Evolutionary conservation across 35 echinoderm and acorn worm species (phyloP), one percentile per base, ranked within the genome.

Genomic region (Hemicentrotus pulcherrimus): DNA sequence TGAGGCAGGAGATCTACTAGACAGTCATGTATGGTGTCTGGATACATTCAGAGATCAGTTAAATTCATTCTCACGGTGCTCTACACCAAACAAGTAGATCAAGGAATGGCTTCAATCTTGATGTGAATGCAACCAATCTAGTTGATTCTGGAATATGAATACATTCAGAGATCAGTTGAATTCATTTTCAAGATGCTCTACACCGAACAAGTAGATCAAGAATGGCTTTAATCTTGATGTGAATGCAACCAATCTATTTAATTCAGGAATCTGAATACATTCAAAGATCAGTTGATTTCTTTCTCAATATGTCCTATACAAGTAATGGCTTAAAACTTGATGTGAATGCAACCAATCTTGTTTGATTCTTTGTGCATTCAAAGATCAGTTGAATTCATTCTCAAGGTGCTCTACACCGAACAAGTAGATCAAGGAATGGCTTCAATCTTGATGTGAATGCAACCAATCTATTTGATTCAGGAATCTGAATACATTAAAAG

Each of bases 21-120:
- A 85, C 45, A 96, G 96, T 47, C 94, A 96, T 65, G 92, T 94
- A 32, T 86, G 92, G 46, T 96, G 96, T 47, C 94, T 96, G 24
- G 96, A 96, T 59, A 96, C 96, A 31, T 94, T 96, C 48, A 94
- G 92, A 46, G 93, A 96, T 91, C 95, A 96, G 86, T 48, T 96
- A 2, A 94, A 94, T 78, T 86, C 85, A 19, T 96, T 96, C 92
- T 45, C 48, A 19, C 19, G 92, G 9, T 94, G 91, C 33, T 47
- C 91, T 11, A 52, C 32, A 45, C 91, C 91, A 31, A 92, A 55
- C 28, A 92, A 92, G 47, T 92, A 89, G 31, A 22, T 22, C 16
- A 22, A 70, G 61, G 24, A 70, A 24, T 70, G 16, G 24, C 24
- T 70, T 28, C 18, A 70, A 70, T 70, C 19, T 18, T 28, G 22